Percentiles rank a stretch among this genome's conserved stretches.
Conservation (phyloP, 2,797 vertebrate genomes). For the Numenius phaeopus region DNA sequence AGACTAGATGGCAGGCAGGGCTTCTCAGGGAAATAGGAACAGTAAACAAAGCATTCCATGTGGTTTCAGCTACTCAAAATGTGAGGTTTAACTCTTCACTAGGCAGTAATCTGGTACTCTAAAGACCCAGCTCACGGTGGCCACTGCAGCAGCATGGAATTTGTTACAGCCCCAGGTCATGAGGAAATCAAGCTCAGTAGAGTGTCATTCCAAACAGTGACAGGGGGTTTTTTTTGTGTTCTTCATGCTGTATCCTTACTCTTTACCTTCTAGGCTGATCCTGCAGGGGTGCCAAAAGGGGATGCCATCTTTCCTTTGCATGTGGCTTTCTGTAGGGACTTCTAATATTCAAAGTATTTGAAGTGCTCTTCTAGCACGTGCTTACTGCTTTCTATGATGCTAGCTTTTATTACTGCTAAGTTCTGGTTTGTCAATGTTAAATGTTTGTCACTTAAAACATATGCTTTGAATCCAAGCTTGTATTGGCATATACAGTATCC, state of each 20-base stretch:
- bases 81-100: neutral
- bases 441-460: neutral
- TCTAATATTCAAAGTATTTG: neutral
- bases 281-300: neutral
- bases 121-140: neutral
- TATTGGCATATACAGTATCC: neutral
- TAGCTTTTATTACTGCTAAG: neutral
- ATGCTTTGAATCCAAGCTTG: neutral
- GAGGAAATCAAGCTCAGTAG: neutral
- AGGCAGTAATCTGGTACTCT: neutral
- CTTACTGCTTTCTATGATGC: neutral
- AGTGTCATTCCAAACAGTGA: neutral
- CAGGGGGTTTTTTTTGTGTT: too few relatives aligned
- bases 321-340: neutral
- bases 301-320: neutral
- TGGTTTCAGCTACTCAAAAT: neutral
- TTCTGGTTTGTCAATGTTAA: neutral
- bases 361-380: neutral
- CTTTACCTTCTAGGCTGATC: neutral
- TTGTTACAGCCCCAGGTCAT: neutral
- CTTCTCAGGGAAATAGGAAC: neutral
- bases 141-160: neutral
- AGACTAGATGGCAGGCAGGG: neutral
- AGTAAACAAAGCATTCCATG: neutral
- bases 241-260: neutral